Percentiles rank a stretch among this genome's conserved stretches.
Conservation (phyloP, 2,888 invertebrate species). For the Eremobia ochroleuca region DNA sequence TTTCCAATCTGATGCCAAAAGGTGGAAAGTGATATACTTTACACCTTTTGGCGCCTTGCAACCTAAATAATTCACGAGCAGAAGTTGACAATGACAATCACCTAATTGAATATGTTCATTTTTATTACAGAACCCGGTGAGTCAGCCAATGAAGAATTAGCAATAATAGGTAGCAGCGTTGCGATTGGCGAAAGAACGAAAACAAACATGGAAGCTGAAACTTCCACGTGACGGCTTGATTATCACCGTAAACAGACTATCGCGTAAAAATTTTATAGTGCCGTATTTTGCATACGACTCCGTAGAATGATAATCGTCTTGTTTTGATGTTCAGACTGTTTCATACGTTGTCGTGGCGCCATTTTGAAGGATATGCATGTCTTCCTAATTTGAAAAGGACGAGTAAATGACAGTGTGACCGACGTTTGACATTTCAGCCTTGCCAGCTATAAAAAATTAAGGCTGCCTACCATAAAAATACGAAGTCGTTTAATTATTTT, state of each 20-base stretch:
- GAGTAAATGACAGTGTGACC: constrained; percentile 20
- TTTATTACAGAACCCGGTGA: constrained; percentile 53
- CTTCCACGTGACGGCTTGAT: constrained; percentile 52
- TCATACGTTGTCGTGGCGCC: constrained; percentile 43
- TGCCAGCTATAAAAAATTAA: background rate
- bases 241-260: constrained; percentile 59
- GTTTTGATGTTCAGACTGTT: constrained; percentile 69
- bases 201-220: constrained; percentile 64
- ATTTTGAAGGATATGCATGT: constrained; percentile 48
- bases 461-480: constrained; percentile 1
- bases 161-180: constrained; percentile 47
- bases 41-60: constrained; percentile 45
- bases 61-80: constrained; percentile 34
- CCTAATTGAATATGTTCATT: constrained; percentile 53
- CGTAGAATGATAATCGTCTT: constrained; percentile 74
- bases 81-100: constrained; percentile 31
- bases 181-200: constrained; percentile 55
- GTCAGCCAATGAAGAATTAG: constrained; percentile 62
- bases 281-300: constrained; percentile 66
- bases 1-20: constrained; percentile 29
- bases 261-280: constrained; percentile 59
- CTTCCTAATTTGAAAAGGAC: constrained; percentile 42
- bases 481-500: constrained; percentile 25
- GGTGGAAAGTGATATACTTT: too few relatives aligned
- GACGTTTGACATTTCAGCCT: constrained; percentile 35